A percentile compares a stretch with the other conserved stretches of the same genome.
Conservation (phyloP, 2,797 vertebrate species). For the Setipinna tenuifilis region DNA sequence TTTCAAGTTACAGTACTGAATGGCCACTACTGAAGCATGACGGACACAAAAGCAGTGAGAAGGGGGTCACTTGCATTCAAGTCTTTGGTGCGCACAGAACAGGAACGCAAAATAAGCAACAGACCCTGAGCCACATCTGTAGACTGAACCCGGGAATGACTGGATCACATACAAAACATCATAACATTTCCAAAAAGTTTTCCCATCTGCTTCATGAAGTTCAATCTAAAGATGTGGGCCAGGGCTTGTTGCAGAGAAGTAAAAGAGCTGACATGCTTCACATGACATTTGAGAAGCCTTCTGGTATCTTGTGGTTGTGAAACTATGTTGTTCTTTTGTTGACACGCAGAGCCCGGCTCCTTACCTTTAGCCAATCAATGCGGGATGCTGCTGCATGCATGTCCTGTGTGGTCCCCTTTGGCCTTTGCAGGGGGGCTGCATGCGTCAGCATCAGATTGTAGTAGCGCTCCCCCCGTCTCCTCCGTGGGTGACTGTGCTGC, state of each 20-base stretch:
- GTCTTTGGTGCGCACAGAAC: too few species aligned
- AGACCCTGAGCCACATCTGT: too few species aligned
- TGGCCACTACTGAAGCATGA: background rate
- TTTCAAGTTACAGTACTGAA: too few species aligned
- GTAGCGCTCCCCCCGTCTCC: constrained; percentile 55
- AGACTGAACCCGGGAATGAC: too few species aligned
- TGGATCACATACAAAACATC: too few species aligned
- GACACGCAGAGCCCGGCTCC: background rate
- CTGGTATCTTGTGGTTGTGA: background rate
- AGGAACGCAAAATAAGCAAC: too few species aligned
- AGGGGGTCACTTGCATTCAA: too few species aligned
- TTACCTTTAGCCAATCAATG: constrained; percentile 44
- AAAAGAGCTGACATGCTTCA: background rate
- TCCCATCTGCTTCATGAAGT: too few species aligned
- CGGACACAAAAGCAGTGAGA: background rate
- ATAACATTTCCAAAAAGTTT: too few species aligned
- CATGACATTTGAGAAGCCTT: background rate
- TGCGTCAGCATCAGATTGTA: constrained; percentile 71
- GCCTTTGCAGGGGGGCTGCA: constrained; percentile 35
- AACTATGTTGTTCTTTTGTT: background rate
- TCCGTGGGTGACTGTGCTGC: constrained; percentile 22
- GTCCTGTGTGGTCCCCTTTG: background rate
- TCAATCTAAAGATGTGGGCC: too few species aligned
- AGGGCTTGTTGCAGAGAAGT: too few species aligned
- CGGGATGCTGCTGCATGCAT: constrained; percentile 30